Base-by-base conservation (phyloP, 2,113 vertebrate species). In the Caretta caretta region DNA sequence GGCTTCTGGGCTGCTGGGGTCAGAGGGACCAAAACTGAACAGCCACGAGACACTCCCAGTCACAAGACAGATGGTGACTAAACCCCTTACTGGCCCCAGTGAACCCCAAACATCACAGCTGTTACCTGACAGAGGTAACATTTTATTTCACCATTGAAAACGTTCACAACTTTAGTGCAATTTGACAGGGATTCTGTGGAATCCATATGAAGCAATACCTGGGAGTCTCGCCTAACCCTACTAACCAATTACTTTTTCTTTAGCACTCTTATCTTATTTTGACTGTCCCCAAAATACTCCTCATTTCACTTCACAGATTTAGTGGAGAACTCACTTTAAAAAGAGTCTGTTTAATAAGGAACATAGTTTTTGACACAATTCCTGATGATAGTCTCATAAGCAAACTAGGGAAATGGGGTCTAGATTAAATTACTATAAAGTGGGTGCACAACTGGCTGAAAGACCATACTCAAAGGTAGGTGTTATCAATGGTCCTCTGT, bases 401-500 rank as follows among this genome's bases (percentile, higher is more conserved):
- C 31, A 65, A 35, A 31, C 16, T 29, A n/a, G 31, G 31, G 31
- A 65, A 65, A n/a, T 17, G 16, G 17, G 6, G 62, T 35, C 31
- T 65, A 35, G 16, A 65, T 35, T 65, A 65, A 17, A n/a, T 65
- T 65, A 65, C 31, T 65, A 65, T 65, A 65, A 17, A 65, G 31
- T 35, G 31, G 62, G 62, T 65, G 7, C 31, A 35, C 31, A 35
- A 65, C 29, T 0, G 1, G 53, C 80, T 50, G 19, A 65, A 87
- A 90, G 80, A 11, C 1, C 59, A 76, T 46, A 85, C 31, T 72
- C 54, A 94, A 79, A 59, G 19, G 20, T 62, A 89, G 86, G 12
- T n/a, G 14, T 89, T 86, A 35, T 35, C 62, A 65, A 17, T 91
- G 90, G 59, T 27, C 90, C 79, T 83, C n/a, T 91, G 42, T 93